Base-by-base conservation (phyloP, 1,140 invertebrate species). In the Harlomillsia oculata region DNA sequence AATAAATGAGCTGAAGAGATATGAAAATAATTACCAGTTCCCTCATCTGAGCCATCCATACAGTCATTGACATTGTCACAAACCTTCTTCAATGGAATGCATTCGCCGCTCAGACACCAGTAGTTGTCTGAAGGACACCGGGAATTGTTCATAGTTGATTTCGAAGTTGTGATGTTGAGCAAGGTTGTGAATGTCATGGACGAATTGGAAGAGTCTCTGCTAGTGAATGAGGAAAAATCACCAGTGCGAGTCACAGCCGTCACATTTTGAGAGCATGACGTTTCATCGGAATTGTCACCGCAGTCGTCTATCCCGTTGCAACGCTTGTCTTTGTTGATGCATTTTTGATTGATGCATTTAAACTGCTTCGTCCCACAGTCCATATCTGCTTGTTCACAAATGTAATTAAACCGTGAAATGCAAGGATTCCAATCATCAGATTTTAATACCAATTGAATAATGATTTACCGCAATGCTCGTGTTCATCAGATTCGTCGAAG, bases 401-500 rank as follows among this genome's bases (percentile, higher is more conserved):
- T 8, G 6, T 11, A 8, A 41, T 41, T 41, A 41, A 9, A 8
- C 13, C 8, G 20, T 26, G 20, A 20, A 46, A 46, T 23, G 8
- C 13, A 11, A 36, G 6, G 21, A 36, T n/a, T n/a, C n/a, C n/a
- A n/a, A n/a, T n/a, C n/a, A n/a, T n/a, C n/a, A n/a, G n/a, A n/a
- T 6, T 28, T 50, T 50, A 36, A 18, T 16, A n/a, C n/a, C 11
- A 34, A 34, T 6, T 34, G 6, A 40, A 20, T 9, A 29, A 5
- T 9, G 8, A 21, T 45, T 26, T 37, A 58, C 56, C 28, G 26
- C 53, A 56, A 28, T 51, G 14, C 8, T 11, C 34, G 43, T 75
- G 71, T 71, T 94, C 89, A 70, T 94, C 90, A 66, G 89, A 87
- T 5, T 82, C 81, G 40, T 87, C 80, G 0, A 78, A 77, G 70